Percentiles rank a stretch among this genome's conserved stretches.
phyloP scores from a whole-genome alignment of 2,113 vertebrate species.

The Solea senegalensis region DNA sequence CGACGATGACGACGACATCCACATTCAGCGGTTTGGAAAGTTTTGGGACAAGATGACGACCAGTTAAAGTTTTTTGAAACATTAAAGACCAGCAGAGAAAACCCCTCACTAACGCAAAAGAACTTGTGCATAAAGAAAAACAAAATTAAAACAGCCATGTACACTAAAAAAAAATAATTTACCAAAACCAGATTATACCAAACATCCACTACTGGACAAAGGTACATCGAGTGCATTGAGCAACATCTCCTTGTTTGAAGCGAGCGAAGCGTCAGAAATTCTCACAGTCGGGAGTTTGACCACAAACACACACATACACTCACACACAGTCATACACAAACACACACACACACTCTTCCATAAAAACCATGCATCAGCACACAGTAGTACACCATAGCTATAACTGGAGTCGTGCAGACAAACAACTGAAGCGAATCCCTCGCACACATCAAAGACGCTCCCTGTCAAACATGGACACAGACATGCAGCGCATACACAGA shows the following conservation, averaged over 20 bases:
- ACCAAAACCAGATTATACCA: constrained; percentile 66
- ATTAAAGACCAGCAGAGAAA: constrained; percentile 52
- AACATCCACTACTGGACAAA: constrained; percentile 68
- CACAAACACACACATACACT: constrained; percentile 24
- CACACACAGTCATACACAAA: constrained; percentile 27
- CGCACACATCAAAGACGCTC: constrained; percentile 41
- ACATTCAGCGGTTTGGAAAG: constrained; percentile 66
- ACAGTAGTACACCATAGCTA: constrained; percentile 76
- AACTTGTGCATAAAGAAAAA: constrained; percentile 52
- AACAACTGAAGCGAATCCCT: constrained; percentile 76
- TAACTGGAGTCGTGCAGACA: constrained; percentile 79
- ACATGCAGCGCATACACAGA: constrained; percentile 84
- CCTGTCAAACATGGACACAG: constrained; percentile 53
- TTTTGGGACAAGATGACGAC: constrained; percentile 49
- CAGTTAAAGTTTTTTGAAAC: constrained; percentile 36
- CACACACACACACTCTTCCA: constrained; percentile 29
- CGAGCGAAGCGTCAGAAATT: constrained; percentile 64
- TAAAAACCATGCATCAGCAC: constrained; percentile 86
- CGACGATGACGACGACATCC: constrained; percentile 57
- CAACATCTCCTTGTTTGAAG: constrained; percentile 75
- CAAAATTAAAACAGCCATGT: constrained; percentile 43
- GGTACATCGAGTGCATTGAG: constrained; percentile 76
- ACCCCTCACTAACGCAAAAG: constrained; percentile 54
- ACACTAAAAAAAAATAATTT: constrained; percentile 60
- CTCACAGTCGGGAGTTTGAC: constrained; percentile 42